Evolutionary conservation across 2,113 vertebrate genomes (phyloP).

Genomic region (Dolichotis patagonum): DNA sequence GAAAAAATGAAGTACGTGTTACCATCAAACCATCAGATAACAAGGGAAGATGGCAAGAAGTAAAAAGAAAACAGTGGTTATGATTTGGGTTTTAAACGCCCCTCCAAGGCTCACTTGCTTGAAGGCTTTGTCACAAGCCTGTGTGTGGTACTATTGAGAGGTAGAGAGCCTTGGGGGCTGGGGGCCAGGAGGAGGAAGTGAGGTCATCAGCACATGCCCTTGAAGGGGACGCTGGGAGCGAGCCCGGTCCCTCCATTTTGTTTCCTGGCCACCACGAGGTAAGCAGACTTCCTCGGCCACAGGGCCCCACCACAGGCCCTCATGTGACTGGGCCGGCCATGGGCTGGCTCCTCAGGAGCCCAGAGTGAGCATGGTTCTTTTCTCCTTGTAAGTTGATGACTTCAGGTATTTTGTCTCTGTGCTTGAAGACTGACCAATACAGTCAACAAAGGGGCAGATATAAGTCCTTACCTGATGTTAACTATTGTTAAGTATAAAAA

Average conservation of each 20-base stretch:
- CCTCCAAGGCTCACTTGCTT: neutral
- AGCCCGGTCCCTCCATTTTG: no score
- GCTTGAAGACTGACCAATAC: neutral
- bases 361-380: neutral
- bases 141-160: no score
- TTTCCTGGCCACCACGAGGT: neutral
- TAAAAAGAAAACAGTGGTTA: fast-evolving
- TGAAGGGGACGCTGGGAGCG: neutral
- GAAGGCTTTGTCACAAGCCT: no score
- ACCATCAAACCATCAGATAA: neutral
- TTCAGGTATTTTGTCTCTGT: no score
- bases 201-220: no score
- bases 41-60: neutral
- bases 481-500: neutral
- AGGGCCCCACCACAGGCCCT: no score
- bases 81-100: neutral
- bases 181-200: no score
- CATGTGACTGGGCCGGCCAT: no score
- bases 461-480: neutral
- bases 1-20: neutral
- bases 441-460: neutral
- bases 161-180: neutral
- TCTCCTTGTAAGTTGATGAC: neutral
- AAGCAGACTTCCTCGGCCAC: neutral
- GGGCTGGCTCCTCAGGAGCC: neutral